Percentiles rank a stretch among this genome's conserved stretches.
Evolutionary conservation across 1,140 invertebrate genomes (phyloP).

Genomic region (Drosophila mauritiana): DNA sequence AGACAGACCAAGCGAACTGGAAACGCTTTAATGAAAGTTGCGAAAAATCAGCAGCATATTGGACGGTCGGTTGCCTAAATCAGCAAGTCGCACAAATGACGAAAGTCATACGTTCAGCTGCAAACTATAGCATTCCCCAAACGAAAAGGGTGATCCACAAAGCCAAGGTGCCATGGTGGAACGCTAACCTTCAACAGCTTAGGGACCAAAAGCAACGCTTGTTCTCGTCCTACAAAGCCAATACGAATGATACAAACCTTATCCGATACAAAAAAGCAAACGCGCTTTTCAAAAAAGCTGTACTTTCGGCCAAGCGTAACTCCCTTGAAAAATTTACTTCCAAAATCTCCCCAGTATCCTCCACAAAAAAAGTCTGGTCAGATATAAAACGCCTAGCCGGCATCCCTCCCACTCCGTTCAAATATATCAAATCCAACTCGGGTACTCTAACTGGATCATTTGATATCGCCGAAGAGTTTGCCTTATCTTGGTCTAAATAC

Average conservation of each 20-base stretch:
- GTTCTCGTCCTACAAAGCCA: too few species aligned
- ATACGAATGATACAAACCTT: too few species aligned
- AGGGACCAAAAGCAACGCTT: not conserved
- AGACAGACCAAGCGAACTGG: not conserved
- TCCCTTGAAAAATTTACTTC: conserved; percentile 29
- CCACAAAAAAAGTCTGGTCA: conserved; percentile 19
- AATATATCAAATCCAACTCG: conserved; percentile 8
- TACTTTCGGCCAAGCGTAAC: not conserved
- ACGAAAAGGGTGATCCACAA: too few species aligned
- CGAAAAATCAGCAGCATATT: not conserved
- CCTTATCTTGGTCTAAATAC: too few species aligned
- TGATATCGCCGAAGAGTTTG: conserved; percentile 18
- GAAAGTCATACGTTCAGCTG: too few species aligned
- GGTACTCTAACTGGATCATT: conserved; percentile 1
- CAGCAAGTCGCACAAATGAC: too few species aligned
- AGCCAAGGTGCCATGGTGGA: too few species aligned
- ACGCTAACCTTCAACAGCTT: not conserved
- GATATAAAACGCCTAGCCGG: too few species aligned
- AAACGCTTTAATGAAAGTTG: not conserved
- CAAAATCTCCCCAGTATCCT: conserved; percentile 14
- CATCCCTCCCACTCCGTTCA: conserved; percentile 10
- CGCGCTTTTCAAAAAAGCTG: not conserved
- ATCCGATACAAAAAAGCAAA: too few species aligned
- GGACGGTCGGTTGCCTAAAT: too few species aligned
- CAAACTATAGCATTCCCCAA: too few species aligned